phyloP scores from a whole-genome alignment of 2,113 vertebrate genomes.

The Mus spicilegus region DNA sequence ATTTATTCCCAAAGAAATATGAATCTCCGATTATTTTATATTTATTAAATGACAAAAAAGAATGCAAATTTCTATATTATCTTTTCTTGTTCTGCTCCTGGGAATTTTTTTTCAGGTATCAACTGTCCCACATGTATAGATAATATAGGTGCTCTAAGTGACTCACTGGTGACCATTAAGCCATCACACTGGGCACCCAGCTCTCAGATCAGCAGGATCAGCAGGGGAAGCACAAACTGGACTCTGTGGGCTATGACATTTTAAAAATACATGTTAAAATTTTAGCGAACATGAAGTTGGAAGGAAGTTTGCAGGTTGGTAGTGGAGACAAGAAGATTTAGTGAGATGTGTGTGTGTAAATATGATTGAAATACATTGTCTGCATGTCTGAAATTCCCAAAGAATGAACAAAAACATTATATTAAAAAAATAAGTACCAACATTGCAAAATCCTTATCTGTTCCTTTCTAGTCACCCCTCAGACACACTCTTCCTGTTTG shows the following conservation, averaged over 20 bases:
- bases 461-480: not conserved
- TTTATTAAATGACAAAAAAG: not conserved
- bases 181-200: not conserved
- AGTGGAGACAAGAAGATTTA: not conserved
- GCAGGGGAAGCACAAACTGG: not conserved
- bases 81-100: not conserved
- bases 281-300: not conserved
- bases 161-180: not conserved
- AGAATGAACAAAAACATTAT: not conserved
- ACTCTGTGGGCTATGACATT: not conserved
- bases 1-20: not conserved
- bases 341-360: not conserved
- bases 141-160: not conserved
- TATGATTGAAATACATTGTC: not conserved
- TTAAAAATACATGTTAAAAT: not conserved
- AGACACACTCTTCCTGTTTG: not conserved
- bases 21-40: slow-evolving; percentile 1
- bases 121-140: not conserved
- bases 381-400: not conserved
- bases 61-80: not conserved
- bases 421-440: not conserved
- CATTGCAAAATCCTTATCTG: accelerated
- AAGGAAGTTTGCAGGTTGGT: not conserved
- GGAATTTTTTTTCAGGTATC: not conserved
- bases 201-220: not conserved